Base-by-base conservation (phyloP, 2,797 vertebrate species). In the Coregonus sp. region DNA sequence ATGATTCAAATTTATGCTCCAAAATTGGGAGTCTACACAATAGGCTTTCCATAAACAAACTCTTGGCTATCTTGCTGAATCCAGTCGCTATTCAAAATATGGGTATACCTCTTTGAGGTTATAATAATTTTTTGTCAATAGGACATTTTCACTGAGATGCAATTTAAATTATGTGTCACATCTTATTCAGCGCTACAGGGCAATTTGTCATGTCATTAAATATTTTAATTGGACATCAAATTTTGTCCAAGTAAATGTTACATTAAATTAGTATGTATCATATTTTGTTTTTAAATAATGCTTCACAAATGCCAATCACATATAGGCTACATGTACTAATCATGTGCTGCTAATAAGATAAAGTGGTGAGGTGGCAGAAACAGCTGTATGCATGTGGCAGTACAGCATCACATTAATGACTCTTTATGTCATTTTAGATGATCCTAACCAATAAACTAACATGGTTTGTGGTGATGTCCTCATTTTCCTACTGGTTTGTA, bases 401-500 rank as follows among this genome's bases (percentile, higher is more conserved):
- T 31, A 67, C 50, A 63, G 1, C 7, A 63, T 63, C 51, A 74
- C 51, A n/a, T 35, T 68, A 33, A 50, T 50, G 50, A 33, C 69
- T 14, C 2, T n/a, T 11, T 51, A 25, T 5, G 4, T 72, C 33
- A 72, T 50, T 67, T 80, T 29, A 50, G 3, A 35, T 52, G 29
- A 2, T 80, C 33, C 67, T 31, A 54, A 59, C 35, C 37, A 63
- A 40, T 70, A 29, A 72, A 29, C 25, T 33, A 75, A 75, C 80
- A 35, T 74, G 63, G 54, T 33, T 56, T 75, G 47, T 74, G 33
- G 3, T 74, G n/a, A 72, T 56, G 29, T 63, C 83, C n/a, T 16
- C 12, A 66, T 77, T 78, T 78, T 70, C 40, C 37, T 68, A 61
- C 16, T 35, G 33, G 35, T 63, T 5, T 76, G 51, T 33, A 47